Conservation (phyloP, 1,140 invertebrate genomes). For the Thrips palmi region DNA sequence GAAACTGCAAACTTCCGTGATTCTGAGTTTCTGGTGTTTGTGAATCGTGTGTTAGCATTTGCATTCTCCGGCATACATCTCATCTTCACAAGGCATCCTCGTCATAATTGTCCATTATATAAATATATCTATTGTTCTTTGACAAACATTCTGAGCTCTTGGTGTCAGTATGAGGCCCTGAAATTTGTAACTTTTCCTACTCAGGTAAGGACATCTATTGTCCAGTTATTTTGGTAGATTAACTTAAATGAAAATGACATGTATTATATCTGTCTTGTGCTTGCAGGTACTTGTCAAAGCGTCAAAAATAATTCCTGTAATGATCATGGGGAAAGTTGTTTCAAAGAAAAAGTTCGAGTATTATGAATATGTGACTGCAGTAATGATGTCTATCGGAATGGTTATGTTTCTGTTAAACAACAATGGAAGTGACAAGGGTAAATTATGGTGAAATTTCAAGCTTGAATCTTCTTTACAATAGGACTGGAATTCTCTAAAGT, state of each 20-base stretch:
- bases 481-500: slow-evolving; percentile 6
- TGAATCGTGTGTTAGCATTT: slow-evolving; percentile 79
- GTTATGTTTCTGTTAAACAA: slow-evolving; percentile 61
- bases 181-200: slow-evolving; percentile 98
- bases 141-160: slow-evolving; percentile 95
- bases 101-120: slow-evolving; percentile 73
- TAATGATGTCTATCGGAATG: slow-evolving; percentile 83
- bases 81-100: slow-evolving; percentile 39
- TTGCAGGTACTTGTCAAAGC: slow-evolving; percentile 79
- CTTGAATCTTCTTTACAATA: not conserved
- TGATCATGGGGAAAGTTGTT: slow-evolving; percentile 93
- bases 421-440: slow-evolving; percentile 24
- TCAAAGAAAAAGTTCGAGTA: slow-evolving; percentile 71
- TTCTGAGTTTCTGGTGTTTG: slow-evolving; percentile 89
- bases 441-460: slow-evolving; percentile 9
- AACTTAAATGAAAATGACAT: not conserved
- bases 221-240: slow-evolving; percentile 4
- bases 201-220: slow-evolving; percentile 38
- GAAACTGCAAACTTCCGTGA: slow-evolving; percentile 60
- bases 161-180: slow-evolving; percentile 98
- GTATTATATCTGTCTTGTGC: slow-evolving; percentile 10
- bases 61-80: slow-evolving; percentile 43
- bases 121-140: slow-evolving; percentile 94
- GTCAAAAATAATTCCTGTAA: slow-evolving; percentile 90
- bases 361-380: slow-evolving; percentile 84